These are phyloP conservation scores for Andrena fulva DNA, from an alignment of 2,888 invertebrate species.

Conservation along the genomic window DNA sequence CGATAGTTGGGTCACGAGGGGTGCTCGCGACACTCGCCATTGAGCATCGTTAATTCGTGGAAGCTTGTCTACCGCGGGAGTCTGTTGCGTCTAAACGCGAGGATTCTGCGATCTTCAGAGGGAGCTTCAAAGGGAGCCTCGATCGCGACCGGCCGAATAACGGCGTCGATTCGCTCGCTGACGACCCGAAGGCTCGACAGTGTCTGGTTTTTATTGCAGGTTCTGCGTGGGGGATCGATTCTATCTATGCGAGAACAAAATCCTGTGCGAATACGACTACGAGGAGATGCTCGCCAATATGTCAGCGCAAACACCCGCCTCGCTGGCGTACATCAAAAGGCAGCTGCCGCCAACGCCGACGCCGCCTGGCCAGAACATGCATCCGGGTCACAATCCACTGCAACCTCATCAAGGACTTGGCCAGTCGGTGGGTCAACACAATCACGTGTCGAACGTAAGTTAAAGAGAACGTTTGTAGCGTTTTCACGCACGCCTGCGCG, in stretches of 20 bases:
- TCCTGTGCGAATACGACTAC: slow-evolving; percentile 98
- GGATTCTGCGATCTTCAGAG: too few relatives aligned
- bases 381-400: slow-evolving; percentile 80
- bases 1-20: too few relatives aligned
- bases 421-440: slow-evolving; percentile 81
- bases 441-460: slow-evolving; percentile 83
- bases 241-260: slow-evolving; percentile 98
- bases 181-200: slow-evolving; percentile 24
- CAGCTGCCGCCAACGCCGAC: slow-evolving; percentile 86
- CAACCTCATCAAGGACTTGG: slow-evolving; percentile 80
- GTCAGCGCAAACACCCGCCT: slow-evolving; percentile 94
- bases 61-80: background rate
- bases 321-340: slow-evolving; percentile 92
- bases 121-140: too few relatives aligned
- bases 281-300: slow-evolving; percentile 97
- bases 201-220: slow-evolving; percentile 86
- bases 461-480: slow-evolving; percentile 38
- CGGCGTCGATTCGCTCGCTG: background rate
- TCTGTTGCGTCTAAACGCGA: too few relatives aligned
- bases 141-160: background rate
- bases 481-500: slow-evolving; percentile 23
- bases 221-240: slow-evolving; percentile 99
- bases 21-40: too few relatives aligned
- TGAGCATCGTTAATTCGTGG: background rate
- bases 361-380: slow-evolving; percentile 80